Conservation (phyloP, 2,888 invertebrate species). For the Nephrotoma flavescens region DNA sequence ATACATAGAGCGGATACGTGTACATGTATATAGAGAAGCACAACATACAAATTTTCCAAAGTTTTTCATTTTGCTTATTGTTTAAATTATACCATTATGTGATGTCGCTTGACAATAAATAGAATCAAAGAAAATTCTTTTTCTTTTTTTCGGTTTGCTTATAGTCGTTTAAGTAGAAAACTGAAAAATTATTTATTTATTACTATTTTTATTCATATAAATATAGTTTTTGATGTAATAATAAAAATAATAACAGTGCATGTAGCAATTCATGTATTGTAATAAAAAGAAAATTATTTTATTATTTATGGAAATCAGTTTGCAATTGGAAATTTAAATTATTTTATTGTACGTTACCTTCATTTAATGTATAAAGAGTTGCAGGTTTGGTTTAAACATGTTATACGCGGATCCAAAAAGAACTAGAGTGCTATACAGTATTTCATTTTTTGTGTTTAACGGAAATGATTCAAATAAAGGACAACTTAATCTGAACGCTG, state of each 20-base stretch:
- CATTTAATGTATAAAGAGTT: no score
- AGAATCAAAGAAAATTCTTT: not conserved
- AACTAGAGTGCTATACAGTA: no score
- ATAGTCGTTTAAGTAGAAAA: not conserved
- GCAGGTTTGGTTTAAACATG: no score
- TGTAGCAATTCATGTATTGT: not conserved
- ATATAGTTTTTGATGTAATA: not conserved
- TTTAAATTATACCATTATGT: not conserved
- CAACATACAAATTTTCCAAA: not conserved
- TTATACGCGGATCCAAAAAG: no score
- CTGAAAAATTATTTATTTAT: not conserved
- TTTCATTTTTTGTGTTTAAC: no score
- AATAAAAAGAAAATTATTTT: not conserved
- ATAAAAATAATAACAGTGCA: not conserved
- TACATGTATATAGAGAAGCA: not conserved
- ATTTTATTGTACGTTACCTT: no score
- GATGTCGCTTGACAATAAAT: not conserved
- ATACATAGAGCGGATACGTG: not conserved
- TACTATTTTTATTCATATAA: not conserved
- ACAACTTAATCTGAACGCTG: no score
- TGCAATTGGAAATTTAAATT: not conserved
- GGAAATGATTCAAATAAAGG: no score
- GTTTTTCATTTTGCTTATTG: not conserved
- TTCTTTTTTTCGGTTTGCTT: not conserved
- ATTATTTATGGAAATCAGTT: not conserved